Evolutionary conservation across 2,888 invertebrate species (phyloP), one percentile per base, ranked within the genome.

Genomic region (Morinoia aosen): DNA sequence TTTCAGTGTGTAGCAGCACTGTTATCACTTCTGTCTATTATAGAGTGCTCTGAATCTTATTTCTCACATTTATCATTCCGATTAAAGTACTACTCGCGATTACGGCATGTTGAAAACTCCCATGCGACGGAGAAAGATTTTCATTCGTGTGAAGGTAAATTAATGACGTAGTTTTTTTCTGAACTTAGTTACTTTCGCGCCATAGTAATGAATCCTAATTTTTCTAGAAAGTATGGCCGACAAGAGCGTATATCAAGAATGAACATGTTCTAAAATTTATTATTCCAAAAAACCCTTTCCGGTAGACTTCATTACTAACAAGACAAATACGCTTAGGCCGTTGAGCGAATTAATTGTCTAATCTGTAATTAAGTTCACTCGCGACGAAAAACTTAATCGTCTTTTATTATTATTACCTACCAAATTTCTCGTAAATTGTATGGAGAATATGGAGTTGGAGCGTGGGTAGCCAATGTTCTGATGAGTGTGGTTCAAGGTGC

Each of bases 401-500:
- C 25, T 8, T 14, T 25, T 19, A 19, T 33, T 76, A 76, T 76
- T 19, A 33, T 76, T 25, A 25, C 48, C 76, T 76, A 25, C 76
- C 16, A 2, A 25, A 14, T 33, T 76, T 19, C 33, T 33, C 76
- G 33, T 76, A 33, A 33, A 10, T 76, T 76, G 76, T 0, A 33
- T 1, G 33, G 33, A 76, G 8, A 33, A 19, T 25, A 33, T 10
- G 19, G 19, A 8, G 12, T 76, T 76, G 76, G 76, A 76, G 76
- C 25, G 76, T 76, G 33, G 16, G 76, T 76, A 76, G 25, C 76
- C 16, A 33, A 33, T 76, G 90, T 40, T 39, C 90, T 90, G 90
- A 90, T 90, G 10, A 39, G 90, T 90, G 90, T 48, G 90, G 48
- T 90, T 90, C 39, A 90, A 93, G 93, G 93, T 93, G 93, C 57